phyloP scores from a whole-genome alignment of 2,113 vertebrate genomes.

The Grus americana region DNA sequence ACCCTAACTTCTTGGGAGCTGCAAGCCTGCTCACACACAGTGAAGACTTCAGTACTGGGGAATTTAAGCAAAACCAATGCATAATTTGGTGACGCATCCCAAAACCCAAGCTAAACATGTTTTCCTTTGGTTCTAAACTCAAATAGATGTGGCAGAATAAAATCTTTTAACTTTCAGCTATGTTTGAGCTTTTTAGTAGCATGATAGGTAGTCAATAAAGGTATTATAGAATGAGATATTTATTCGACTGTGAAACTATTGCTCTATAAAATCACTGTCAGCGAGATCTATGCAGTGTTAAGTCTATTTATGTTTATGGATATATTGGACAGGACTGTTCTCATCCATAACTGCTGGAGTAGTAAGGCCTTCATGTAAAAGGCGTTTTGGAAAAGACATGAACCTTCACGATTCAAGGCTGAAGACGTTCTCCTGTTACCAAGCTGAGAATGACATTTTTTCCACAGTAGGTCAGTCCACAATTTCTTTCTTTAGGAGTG shows the following conservation, averaged over 20 bases:
- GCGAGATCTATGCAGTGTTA: not conserved
- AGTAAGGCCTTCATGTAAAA: not conserved
- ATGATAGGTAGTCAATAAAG: not conserved
- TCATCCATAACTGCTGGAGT: not conserved
- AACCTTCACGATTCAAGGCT: not conserved
- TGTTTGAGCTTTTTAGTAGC: not conserved
- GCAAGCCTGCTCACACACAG: not conserved
- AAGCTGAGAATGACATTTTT: not conserved
- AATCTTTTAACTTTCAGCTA: not conserved
- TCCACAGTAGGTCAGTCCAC: not conserved
- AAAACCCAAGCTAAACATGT: not conserved
- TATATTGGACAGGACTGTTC: not conserved
- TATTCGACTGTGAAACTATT: not conserved
- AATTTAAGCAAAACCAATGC: not conserved
- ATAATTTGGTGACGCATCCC: not conserved
- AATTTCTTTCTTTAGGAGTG: not conserved
- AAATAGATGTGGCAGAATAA: not conserved
- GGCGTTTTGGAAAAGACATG: not conserved
- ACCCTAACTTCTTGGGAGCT: not conserved
- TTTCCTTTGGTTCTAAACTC: not conserved
- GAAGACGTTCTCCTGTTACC: not conserved
- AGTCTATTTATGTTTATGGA: not conserved
- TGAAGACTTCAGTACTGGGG: not conserved
- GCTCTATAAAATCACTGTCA: not conserved
- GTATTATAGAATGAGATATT: not conserved